Evolutionary conservation across 1,140 invertebrate genomes (phyloP), one percentile per base, ranked within the genome.

Genomic region (Platyscapa corneri): DNA sequence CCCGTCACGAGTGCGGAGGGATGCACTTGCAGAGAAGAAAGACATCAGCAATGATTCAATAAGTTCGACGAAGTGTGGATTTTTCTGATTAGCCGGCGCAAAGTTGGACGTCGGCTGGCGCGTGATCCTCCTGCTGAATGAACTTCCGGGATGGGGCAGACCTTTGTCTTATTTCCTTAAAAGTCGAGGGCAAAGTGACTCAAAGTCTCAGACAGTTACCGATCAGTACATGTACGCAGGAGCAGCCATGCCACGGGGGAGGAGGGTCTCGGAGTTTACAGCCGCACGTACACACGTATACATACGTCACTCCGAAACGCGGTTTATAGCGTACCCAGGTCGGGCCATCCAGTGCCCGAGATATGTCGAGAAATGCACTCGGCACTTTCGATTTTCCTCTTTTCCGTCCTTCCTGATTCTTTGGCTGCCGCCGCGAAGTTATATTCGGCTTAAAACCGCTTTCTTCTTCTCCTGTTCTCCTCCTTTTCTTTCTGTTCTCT

Each of bases 21-120:
- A 70, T 32, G 84, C 56, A 7, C 27, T 3, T 67, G 78, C 39
- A 49, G 34, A 42, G 5, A 23, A 60, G 56, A 60, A 60, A 60
- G 27, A 23, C 23, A 27, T 53, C 56, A 18, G 76, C 16, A 86
- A 87, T 89, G 89, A 91, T 91, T 91, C 90, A 91, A 92, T 92
- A 91, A 91, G 87, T 80, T 88, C 89, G 83, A 34, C 85, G 87
- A 85, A 89, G 90, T 90, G 91, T 92, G 90, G 91, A 92, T 91
- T 92, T 91, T 92, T 91, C 90, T 92, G 91, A 92, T 92, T 92
- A 92, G 90, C 88, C 87, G 80, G 80, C 72, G 87, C 84, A 87
- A 92, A 92, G 90, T 91, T 92, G 89, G 90, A 89, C 60, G 42
- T 88, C 88, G 88, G 84, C 84, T 85, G 84, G 91, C 88, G 89